Evolutionary conservation across 92 coral and sea anemone species (phyloP), one percentile per base, ranked within the genome.

Genomic region (Parazoanthus darwini): DNA sequence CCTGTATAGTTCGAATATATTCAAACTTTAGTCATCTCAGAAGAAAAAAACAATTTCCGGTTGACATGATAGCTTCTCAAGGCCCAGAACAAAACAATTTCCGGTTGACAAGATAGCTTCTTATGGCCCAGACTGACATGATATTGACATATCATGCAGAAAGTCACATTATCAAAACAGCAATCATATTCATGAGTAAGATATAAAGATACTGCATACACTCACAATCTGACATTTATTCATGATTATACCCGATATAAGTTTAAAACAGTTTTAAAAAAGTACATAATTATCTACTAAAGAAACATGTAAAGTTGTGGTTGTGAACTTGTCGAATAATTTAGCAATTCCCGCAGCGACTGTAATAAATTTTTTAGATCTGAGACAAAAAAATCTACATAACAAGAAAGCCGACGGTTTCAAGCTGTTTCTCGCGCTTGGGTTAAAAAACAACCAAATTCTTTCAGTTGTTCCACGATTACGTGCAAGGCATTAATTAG

Each of bases 371-470:
- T 16, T 56, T 80, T 80, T 6, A 59, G 43, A 36, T 80, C 7
- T 29, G n/a, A 56, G 46, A 80, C 73, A 33, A 20, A 33, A 79
- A 74, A 37, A 80, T 80, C 65, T 80, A 22, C 85, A 80, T 80
- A 80, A 80, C 70, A 36, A 80, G 37, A 33, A 58, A 39, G 4
- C 4, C 42, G 42, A 2, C 2, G 37, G 25, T 13, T 29, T 80
- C 85, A 56, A 80, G 85, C 85, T 35, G 85, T 35, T 50, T 14
- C 1, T 15, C 73, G 72, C 72, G 71, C 14, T 56, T n/a, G 48
- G 16, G 22, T 14, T 26, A 79, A 39, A 39, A 39, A 56, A 18
- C 43, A 48, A 80, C 85, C 23, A 25, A 80, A 33, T 80, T 51
- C 82, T 50, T 80, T 58, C 48, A 11, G 26, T 9, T 7, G 7